Conservation (phyloP, 2,888 invertebrate species). For the Nomada fabriciana region DNA sequence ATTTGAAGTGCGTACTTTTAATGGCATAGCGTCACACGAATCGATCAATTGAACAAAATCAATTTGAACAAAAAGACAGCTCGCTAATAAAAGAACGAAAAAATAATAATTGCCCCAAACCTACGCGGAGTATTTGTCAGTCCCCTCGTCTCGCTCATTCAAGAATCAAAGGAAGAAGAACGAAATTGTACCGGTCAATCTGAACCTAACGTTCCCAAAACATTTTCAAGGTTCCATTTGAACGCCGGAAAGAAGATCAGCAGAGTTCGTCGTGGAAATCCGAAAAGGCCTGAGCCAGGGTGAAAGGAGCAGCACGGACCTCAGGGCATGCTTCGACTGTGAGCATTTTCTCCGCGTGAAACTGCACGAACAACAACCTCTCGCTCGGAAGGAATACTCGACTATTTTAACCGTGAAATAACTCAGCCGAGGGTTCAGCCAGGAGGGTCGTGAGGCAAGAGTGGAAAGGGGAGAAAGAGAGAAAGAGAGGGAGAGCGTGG, state of each 20-base stretch:
- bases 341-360: constrained; percentile 63
- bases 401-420: constrained; percentile 83
- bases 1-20: no score
- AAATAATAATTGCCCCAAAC: no score
- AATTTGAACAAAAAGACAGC: no score
- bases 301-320: neutral
- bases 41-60: no score
- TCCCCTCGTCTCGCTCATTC: no score
- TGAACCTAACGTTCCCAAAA: constrained; percentile 9
- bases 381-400: constrained; percentile 74
- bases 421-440: constrained; percentile 76
- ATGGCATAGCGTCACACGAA: no score
- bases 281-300: neutral
- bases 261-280: constrained; percentile 1
- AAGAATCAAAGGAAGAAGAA: neutral
- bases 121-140: no score
- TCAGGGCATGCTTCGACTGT: constrained; percentile 29
- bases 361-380: constrained; percentile 61
- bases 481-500: constrained; percentile 65
- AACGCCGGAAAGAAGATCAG: neutral
- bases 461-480: constrained; percentile 26
- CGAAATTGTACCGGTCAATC: neutral
- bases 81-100: no score
- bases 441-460: constrained; percentile 65
- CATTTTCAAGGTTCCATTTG: constrained; percentile 5